Evolutionary conservation across 2,888 invertebrate genomes (phyloP).

Genomic region (Anorthoa munda): DNA sequence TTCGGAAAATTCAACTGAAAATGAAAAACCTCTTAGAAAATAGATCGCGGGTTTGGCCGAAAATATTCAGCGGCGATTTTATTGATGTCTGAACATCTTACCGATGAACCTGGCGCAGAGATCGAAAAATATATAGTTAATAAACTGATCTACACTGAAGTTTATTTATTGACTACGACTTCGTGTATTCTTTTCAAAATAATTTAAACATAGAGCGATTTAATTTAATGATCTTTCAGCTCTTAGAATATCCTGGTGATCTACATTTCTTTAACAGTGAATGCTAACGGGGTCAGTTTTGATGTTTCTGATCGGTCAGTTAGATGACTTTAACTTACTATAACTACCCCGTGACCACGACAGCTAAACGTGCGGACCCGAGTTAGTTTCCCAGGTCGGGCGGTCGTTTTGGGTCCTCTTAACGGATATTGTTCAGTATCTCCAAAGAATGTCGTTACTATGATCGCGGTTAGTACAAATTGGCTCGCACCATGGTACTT

Average conservation of each 20-base stretch:
- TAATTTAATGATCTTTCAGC: background rate
- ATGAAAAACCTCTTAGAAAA: background rate
- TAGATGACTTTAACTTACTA: background rate
- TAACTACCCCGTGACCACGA: background rate
- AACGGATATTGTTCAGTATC: background rate
- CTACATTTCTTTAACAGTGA: too few species aligned
- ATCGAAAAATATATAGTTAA: background rate
- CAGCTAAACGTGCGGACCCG: background rate
- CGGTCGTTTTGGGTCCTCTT: background rate
- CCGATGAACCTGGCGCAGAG: background rate
- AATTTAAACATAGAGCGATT: background rate
- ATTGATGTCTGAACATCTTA: constrained; percentile 6
- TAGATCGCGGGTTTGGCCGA: background rate
- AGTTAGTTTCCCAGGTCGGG: background rate
- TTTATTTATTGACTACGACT: background rate
- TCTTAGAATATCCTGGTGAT: too few species aligned
- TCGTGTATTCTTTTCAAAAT: background rate
- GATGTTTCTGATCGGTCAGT: background rate
- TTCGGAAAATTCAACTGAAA: background rate
- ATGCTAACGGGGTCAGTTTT: too few species aligned
- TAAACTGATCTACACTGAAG: background rate
- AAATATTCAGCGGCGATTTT: constrained; percentile 7
- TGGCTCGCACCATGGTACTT: too few species aligned
- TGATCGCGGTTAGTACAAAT: background rate
- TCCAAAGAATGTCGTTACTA: background rate